Percentiles rank a stretch among this genome's conserved stretches.
Conservation (phyloP, 1,140 invertebrate genomes). For the Cydia splendana region DNA sequence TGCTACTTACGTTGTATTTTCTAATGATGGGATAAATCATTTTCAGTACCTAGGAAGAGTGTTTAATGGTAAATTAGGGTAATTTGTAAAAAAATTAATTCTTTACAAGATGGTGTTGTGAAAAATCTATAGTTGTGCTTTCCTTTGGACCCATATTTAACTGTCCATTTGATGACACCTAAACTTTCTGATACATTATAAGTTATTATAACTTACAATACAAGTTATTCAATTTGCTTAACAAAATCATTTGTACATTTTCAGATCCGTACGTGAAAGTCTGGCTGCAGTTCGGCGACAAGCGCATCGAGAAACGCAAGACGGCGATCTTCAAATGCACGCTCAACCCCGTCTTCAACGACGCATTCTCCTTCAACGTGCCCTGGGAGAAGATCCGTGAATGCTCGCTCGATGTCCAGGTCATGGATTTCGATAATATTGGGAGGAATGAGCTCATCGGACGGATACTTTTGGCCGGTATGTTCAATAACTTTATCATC, state of each 20-base stretch:
- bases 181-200: too few species aligned
- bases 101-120: too few species aligned
- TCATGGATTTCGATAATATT: slow-evolving; percentile 97
- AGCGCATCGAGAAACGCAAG: slow-evolving; percentile 96
- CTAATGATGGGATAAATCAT: too few species aligned
- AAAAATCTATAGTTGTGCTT: too few species aligned
- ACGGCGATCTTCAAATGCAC: slow-evolving; percentile 97
- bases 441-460: slow-evolving; percentile 96
- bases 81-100: too few species aligned
- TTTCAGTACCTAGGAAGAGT: too few species aligned
- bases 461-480: slow-evolving; percentile 91
- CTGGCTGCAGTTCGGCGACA: slow-evolving; percentile 97
- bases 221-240: too few species aligned
- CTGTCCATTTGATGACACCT: too few species aligned
- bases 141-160: too few species aligned
- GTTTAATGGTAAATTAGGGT: too few species aligned
- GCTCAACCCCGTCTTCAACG: slow-evolving; percentile 95
- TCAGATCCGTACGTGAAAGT: slow-evolving; percentile 98
- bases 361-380: slow-evolving; percentile 95
- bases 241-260: slow-evolving; percentile 44
- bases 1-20: too few species aligned
- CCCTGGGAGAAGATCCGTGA: slow-evolving; percentile 97
- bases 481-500: slow-evolving; percentile 42
- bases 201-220: too few species aligned
- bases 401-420: slow-evolving; percentile 94